These are phyloP conservation scores for Linurgus olivaceus DNA, from an alignment of 2,797 vertebrate genomes.

Conservation along the genomic window DNA sequence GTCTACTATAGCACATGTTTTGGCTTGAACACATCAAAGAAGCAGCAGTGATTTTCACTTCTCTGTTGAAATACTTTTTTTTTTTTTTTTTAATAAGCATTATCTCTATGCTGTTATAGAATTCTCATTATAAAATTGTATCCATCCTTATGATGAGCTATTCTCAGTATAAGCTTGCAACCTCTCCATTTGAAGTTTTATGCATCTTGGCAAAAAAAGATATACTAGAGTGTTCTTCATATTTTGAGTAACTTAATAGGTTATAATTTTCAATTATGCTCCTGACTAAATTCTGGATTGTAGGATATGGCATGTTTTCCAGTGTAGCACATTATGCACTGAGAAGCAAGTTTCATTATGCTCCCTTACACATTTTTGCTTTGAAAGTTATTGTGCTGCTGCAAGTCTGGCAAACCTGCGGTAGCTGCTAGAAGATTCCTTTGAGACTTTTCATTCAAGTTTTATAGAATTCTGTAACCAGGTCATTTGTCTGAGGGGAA, in stretches of 20 bases:
- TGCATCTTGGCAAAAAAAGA: not conserved
- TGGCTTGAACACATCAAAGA: not conserved
- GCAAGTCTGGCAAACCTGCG: not conserved
- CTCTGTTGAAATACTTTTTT: not conserved
- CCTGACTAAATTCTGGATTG: not conserved
- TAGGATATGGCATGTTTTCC: not conserved
- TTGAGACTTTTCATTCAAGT: not conserved
- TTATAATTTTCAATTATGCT: not conserved
- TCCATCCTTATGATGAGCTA: not conserved
- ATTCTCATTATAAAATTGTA: not conserved
- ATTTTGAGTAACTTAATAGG: not conserved
- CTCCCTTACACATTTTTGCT: not conserved
- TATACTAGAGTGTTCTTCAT: not conserved
- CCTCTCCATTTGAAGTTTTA: not conserved
- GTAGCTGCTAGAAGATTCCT: constrained; percentile 12
- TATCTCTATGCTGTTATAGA: not conserved
- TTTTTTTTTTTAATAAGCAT: not conserved
- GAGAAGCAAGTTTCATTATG: not conserved
- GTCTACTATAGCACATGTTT: not conserved
- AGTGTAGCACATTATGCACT: not conserved
- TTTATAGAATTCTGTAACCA: not conserved
- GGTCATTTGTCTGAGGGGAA: not conserved
- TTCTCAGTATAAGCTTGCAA: not conserved
- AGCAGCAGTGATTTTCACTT: not conserved
- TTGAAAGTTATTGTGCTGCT: not conserved